phyloP scores from a whole-genome alignment of 2,797 vertebrate genomes.

The Fistularia tabacaria region DNA sequence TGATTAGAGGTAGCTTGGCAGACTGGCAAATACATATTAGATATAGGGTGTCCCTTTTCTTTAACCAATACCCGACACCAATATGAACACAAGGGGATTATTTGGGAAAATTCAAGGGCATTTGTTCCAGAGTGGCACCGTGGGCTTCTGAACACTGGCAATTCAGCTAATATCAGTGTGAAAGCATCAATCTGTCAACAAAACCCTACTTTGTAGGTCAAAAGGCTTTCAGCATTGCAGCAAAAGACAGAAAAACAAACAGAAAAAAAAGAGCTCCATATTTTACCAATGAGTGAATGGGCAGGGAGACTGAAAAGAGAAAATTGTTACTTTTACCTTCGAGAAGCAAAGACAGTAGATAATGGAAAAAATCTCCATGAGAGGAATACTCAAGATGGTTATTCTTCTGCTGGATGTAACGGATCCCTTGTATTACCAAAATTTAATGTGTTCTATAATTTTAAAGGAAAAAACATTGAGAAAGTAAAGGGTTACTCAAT shows the following conservation, averaged over 20 bases:
- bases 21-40: constrained; percentile 45
- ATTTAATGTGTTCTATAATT: constrained; percentile 64
- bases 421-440: constrained; percentile 62
- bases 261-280: constrained; percentile 33
- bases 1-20: constrained; percentile 45
- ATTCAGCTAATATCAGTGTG: constrained; percentile 75
- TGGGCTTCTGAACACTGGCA: constrained; percentile 60
- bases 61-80: constrained; percentile 44
- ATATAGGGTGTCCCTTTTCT: constrained; percentile 56
- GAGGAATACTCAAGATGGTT: constrained; percentile 70
- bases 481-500: constrained; percentile 39
- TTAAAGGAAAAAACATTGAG: constrained; percentile 20
- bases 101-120: constrained; percentile 77
- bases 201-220: constrained; percentile 77
- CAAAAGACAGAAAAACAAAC: constrained; percentile 29
- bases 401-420: constrained; percentile 54
- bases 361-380: constrained; percentile 44
- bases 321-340: constrained; percentile 74
- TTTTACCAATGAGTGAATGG: constrained; percentile 60
- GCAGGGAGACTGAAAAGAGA: constrained; percentile 63
- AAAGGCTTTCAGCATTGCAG: constrained; percentile 69
- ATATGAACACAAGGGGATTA: constrained; percentile 69
- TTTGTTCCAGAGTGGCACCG: constrained; percentile 73
- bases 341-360: constrained; percentile 54
- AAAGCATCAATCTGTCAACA: constrained; percentile 78